Evolutionary conservation across 2,888 invertebrate species (phyloP).

Genomic region (Siphlonurus alternatus): DNA sequence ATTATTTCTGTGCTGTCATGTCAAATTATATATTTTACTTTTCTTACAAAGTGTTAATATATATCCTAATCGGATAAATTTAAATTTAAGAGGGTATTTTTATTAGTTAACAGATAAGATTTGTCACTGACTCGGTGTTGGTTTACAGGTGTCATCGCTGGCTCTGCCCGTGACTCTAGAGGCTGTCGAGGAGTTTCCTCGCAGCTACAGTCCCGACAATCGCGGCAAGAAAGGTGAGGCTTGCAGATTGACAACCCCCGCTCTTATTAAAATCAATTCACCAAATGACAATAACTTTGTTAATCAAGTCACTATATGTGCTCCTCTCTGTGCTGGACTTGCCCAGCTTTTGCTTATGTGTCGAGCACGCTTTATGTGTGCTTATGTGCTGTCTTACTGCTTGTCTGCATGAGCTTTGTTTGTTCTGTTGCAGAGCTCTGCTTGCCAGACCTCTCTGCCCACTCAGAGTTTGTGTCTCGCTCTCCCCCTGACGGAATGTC

Average conservation of each 20-base stretch:
- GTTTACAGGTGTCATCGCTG: conserved; percentile 33
- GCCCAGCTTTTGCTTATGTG: conserved; percentile 6
- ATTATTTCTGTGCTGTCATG: too few relatives aligned
- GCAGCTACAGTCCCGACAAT: conserved; percentile 44
- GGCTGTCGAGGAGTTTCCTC: conserved; percentile 54
- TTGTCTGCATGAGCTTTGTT: conserved; percentile 9
- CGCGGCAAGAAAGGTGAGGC: conserved; percentile 16
- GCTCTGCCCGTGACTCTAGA: conserved; percentile 55
- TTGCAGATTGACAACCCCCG: too few relatives aligned
- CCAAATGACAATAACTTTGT: background rate
- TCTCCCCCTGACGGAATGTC: background rate
- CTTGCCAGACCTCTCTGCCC: background rate
- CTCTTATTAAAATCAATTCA: too few relatives aligned
- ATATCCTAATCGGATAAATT: too few relatives aligned
- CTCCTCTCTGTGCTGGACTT: background rate
- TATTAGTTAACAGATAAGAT: too few relatives aligned
- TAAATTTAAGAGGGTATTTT: too few relatives aligned
- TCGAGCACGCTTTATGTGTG: background rate
- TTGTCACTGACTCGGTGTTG: too few relatives aligned
- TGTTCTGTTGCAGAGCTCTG: background rate
- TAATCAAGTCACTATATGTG: background rate
- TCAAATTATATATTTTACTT: too few relatives aligned
- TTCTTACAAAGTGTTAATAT: too few relatives aligned
- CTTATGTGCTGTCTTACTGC: conserved; percentile 10
- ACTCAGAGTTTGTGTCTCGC: background rate